Conservation (phyloP, 2,888 invertebrate species). For the Meteorus colon region DNA sequence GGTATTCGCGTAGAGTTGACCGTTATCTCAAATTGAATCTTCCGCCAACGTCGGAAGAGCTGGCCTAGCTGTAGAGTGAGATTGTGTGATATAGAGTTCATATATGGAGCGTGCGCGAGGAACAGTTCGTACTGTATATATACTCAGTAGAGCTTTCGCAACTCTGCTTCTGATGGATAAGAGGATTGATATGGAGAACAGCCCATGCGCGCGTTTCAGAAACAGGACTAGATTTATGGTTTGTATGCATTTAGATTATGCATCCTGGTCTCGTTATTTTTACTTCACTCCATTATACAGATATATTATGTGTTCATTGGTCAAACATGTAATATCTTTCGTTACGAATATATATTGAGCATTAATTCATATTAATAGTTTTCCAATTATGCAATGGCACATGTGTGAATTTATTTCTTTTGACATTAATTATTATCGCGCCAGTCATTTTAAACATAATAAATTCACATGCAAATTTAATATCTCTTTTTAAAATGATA, state of each 20-base stretch:
- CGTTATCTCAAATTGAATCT: constrained; percentile 68
- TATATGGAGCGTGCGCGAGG: constrained; percentile 23
- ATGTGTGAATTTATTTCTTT: neutral
- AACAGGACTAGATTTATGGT: constrained; percentile 6
- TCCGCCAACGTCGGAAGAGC: constrained; percentile 55
- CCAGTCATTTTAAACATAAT: neutral
- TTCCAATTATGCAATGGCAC: constrained; percentile 1
- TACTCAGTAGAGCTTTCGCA: neutral
- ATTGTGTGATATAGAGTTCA: constrained; percentile 19
- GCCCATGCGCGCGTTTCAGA: neutral
- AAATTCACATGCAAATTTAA: neutral
- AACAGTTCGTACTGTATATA: neutral
- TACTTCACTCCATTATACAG: neutral
- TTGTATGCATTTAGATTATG: constrained; percentile 7
- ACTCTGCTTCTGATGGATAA: constrained; percentile 14
- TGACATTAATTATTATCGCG: neutral
- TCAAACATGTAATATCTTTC: constrained; percentile 8
- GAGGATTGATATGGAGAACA: constrained; percentile 15
- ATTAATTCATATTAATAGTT: neutral
- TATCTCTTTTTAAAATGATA: too few species aligned
- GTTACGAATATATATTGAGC: neutral
- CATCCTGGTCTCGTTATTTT: constrained; percentile 10
- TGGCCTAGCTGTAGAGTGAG: constrained; percentile 52
- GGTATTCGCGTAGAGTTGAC: constrained; percentile 59
- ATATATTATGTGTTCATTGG: neutral